These are phyloP conservation scores for Clarias magur DNA, from an alignment of 2,113 vertebrate species.

Conservation along the genomic window DNA sequence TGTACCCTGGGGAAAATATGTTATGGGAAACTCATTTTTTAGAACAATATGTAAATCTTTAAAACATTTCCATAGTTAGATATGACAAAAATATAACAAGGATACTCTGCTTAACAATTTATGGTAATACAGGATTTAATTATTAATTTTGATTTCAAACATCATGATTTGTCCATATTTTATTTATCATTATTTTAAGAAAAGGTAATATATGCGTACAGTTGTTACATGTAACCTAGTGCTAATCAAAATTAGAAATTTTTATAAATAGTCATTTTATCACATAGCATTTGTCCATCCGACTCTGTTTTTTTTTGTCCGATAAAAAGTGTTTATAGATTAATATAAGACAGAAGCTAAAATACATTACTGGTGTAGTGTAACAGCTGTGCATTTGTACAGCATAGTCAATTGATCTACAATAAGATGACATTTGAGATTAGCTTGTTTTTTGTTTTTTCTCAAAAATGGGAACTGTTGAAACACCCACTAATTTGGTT, in stretches of 20 bases:
- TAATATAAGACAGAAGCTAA: neutral
- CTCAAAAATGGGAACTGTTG: neutral
- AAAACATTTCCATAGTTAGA: neutral
- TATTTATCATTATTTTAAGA: neutral
- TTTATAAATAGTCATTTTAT: neutral
- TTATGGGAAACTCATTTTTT: neutral
- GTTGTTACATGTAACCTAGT: neutral
- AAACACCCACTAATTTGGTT: neutral
- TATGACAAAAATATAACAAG: neutral
- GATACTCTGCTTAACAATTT: neutral
- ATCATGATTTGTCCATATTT: neutral
- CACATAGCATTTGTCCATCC: neutral
- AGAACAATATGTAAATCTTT: neutral
- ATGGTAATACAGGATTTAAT: neutral
- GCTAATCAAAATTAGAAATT: neutral
- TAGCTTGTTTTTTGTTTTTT: too few species aligned
- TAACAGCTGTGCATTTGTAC: neutral
- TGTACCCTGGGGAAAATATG: neutral
- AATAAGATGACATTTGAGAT: constrained; percentile 4
- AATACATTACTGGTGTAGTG: neutral
- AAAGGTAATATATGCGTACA: neutral
- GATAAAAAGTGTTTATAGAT: neutral
- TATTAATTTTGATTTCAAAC: neutral
- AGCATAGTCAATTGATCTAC: neutral
- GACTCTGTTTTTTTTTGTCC: neutral